Evolutionary conservation across 2,888 invertebrate species (phyloP), one percentile per base, ranked within the genome.

Genomic region (Plutella xylostella): DNA sequence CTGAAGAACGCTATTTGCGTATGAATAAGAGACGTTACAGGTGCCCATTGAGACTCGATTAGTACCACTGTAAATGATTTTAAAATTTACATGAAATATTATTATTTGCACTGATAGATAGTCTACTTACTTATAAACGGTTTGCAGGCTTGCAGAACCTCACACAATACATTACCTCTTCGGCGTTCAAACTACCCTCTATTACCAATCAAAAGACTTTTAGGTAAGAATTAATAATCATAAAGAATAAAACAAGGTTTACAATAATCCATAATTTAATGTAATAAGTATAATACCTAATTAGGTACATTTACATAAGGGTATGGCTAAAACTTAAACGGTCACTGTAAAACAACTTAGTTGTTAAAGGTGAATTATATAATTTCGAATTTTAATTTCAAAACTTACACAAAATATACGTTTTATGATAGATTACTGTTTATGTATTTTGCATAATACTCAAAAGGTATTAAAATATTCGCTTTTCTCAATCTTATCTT

Each of bases 401-500:
- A n/a, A n/a, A n/a, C 39, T 42, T 41, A 42, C 39, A 21, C 7
- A 31, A 30, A 28, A 42, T 45, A 34, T 38, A 42, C 45, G 38
- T 43, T 30, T 38, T 43, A 43, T 47, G 40, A 28, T 28, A 9
- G 28, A 44, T 33, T 44, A 20, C 18, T 37, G 19, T 18, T 31
- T 44, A 44, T 42, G 33, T 45, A 33, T 48, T 40, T 39, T 18
- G n/a, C 60, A 56, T 69, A 80, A 79, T 79, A 80, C 77, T 79
- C 71, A 57, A 65, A 66, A 70, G 73, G 66, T 79, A 78, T 73
- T 78, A 72, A 79, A 79, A 78, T 76, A 68, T 63, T 66, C 69
- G 68, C 56, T 62, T 69, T 69, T 68, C 60, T 45, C 42, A 46
- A 40, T 65, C 66, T 63, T 64, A 66, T 65, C 63, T 69, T 65